Percentiles rank a stretch among this genome's conserved stretches.
These are phyloP conservation scores for Cylindroiulus punctatus DNA, from an alignment of 2,888 invertebrate genomes.

Conservation along the genomic window DNA sequence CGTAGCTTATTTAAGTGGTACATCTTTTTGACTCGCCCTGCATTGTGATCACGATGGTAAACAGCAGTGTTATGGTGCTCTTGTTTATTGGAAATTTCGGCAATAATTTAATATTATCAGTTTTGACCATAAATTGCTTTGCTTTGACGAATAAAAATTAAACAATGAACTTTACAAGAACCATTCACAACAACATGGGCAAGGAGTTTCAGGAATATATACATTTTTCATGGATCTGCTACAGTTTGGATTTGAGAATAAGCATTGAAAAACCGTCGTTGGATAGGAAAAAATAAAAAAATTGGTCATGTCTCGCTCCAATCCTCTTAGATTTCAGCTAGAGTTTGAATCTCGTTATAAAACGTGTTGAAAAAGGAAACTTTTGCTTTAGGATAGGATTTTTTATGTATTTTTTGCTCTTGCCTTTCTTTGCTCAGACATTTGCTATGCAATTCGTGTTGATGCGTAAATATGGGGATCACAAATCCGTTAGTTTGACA, in stretches of 20 bases:
- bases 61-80: no score
- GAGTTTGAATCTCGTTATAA: conserved; percentile 21
- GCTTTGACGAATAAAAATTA: background rate
- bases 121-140: no score
- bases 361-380: conserved; percentile 25
- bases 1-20: no score
- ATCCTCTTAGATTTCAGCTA: background rate
- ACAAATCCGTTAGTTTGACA: conserved; percentile 32
- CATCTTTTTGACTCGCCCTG: no score
- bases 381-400: conserved; percentile 9
- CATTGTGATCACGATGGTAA: no score
- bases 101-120: no score
- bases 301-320: conserved; percentile 12
- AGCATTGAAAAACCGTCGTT: background rate
- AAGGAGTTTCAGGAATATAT: no score
- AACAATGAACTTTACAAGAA: conserved; percentile 23
- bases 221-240: background rate
- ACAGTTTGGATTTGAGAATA: background rate
- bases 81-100: no score
- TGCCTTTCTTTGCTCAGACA: background rate
- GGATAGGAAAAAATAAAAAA: background rate
- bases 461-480: conserved; percentile 32
- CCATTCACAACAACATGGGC: no score
- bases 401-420: background rate
- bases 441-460: conserved; percentile 26